Evolutionary conservation across 2,888 invertebrate species (phyloP).

Genomic region (Tetrapedia diversipes): DNA sequence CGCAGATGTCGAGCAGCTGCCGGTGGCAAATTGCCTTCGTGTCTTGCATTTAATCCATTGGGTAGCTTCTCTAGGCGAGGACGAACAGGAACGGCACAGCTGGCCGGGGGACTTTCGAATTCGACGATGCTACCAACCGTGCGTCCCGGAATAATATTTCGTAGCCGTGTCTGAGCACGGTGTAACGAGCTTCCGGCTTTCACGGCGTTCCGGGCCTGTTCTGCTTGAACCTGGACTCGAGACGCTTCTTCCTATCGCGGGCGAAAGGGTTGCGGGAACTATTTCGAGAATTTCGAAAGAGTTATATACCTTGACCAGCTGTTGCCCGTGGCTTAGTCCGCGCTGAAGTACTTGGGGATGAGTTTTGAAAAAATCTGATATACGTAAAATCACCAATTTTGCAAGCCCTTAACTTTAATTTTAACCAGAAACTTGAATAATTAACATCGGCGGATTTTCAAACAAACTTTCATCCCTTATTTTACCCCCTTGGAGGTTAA

Average conservation of each 20-base stretch:
- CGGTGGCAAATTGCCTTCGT: constrained; percentile 67
- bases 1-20: constrained; percentile 81
- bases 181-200: constrained; percentile 45
- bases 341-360: too few species aligned
- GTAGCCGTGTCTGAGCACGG: neutral
- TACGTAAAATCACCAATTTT: too few species aligned
- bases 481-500: too few species aligned
- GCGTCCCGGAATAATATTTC: constrained; percentile 22
- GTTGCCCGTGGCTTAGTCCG: too few species aligned
- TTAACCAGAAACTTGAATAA: too few species aligned
- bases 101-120: constrained; percentile 51
- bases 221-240: too few species aligned
- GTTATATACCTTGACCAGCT: too few species aligned
- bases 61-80: constrained; percentile 59
- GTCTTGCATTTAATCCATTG: constrained; percentile 68
- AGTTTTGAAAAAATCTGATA: too few species aligned
- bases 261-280: neutral
- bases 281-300: neutral
- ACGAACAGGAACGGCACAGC: constrained; percentile 54
- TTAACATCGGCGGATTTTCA: too few species aligned
- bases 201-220: neutral
- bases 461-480: too few species aligned
- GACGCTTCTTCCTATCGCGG: neutral
- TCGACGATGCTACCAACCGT: constrained; percentile 43
- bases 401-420: too few species aligned